phyloP scores from a whole-genome alignment of 1,140 invertebrate genomes.

The Formica exsecta region DNA sequence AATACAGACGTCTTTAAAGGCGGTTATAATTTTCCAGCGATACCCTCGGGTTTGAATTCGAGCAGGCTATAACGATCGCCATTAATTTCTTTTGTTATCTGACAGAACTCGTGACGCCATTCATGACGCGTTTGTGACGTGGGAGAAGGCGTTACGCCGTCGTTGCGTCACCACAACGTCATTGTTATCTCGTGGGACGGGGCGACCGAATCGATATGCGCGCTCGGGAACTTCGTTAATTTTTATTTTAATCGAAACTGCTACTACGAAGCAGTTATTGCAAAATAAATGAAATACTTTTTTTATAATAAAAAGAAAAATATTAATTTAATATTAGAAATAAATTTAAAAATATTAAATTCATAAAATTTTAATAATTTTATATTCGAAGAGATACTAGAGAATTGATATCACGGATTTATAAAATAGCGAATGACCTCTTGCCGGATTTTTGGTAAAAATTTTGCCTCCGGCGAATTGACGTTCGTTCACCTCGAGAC shows the following conservation, averaged over 20 bases:
- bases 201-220: slow-evolving; percentile 7
- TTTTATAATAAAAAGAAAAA: not conserved
- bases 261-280: not conserved
- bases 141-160: not conserved
- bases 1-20: not conserved
- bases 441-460: slow-evolving; percentile 14
- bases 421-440: slow-evolving; percentile 9
- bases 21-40: not conserved
- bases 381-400: not conserved
- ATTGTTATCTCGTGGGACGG: slow-evolving; percentile 28
- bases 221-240: not conserved
- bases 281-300: not conserved
- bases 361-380: not conserved
- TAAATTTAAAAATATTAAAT: too few species aligned
- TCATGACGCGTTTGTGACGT: slow-evolving; percentile 9
- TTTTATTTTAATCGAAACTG: not conserved
- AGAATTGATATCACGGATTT: not conserved
- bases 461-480: slow-evolving; percentile 36
- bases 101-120: slow-evolving; percentile 19
- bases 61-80: slow-evolving; percentile 16
- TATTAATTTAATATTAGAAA: not conserved
- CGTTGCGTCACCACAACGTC: slow-evolving; percentile 37
- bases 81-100: slow-evolving; percentile 30
- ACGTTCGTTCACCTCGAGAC: slow-evolving; percentile 56
- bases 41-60: slow-evolving; percentile 1